Percentiles rank a stretch among this genome's conserved stretches.
Conservation (phyloP, 2,113 vertebrate genomes). For the Pao palembangensis region DNA sequence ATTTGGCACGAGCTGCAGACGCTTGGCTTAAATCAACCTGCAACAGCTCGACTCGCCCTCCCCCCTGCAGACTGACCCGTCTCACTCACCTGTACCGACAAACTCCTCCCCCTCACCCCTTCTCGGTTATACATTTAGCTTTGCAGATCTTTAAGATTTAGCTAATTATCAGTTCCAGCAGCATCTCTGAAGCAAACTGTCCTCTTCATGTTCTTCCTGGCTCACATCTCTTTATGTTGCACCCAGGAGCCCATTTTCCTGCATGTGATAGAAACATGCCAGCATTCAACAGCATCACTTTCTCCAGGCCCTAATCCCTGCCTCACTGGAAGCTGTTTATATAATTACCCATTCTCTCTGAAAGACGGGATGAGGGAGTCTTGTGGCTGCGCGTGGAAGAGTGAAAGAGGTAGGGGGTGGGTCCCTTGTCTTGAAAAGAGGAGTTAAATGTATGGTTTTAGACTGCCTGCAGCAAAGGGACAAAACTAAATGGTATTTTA, state of each 20-base stretch:
- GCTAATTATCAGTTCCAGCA: not conserved
- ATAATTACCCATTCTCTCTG: constrained; percentile 66
- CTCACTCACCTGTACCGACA: not conserved
- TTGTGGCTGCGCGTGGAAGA: constrained; percentile 23
- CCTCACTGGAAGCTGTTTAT: constrained; percentile 63
- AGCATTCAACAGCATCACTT: constrained; percentile 52
- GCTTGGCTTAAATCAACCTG: not conserved
- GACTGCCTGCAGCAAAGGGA: constrained; percentile 34
- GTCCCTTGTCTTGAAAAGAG: constrained; percentile 33
- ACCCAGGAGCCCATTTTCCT: constrained; percentile 38
- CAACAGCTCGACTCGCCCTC: not conserved
- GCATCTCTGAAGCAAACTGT: not conserved
- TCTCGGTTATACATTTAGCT: not conserved
- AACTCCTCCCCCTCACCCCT: no score
- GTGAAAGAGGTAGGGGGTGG: not conserved
- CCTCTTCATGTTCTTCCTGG: not conserved
- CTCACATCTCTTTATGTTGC: constrained; percentile 19
- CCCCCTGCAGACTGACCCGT: not conserved
- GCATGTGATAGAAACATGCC: constrained; percentile 45
- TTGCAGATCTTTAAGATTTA: not conserved
- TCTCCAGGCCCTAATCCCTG: constrained; percentile 53
- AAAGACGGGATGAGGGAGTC: constrained; percentile 43
- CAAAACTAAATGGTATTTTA: constrained; percentile 57
- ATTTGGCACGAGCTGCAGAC: not conserved
- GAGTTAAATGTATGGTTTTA: constrained; percentile 49